Evolutionary conservation across 1,140 invertebrate species (phyloP), one percentile per base, ranked within the genome.

Genomic region (Delia radicum): DNA sequence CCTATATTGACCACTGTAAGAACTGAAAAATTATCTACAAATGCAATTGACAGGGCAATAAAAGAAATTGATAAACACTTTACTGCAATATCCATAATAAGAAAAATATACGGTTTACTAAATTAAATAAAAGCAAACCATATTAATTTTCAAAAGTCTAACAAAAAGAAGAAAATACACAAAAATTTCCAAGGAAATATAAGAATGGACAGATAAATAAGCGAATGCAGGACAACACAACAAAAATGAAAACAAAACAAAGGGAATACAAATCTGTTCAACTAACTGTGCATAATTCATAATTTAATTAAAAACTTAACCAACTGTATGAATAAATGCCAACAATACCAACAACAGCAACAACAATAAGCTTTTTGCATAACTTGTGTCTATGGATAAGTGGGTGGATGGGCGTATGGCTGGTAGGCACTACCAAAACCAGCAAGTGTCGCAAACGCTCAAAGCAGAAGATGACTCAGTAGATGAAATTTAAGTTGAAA

Each of bases 251-350:
- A 73, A 65, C 27, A 72, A 21, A 73, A 65, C 55, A 65, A 73
- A 75, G n/a, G n/a, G n/a, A n/a, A 33, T 73, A 72, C 62, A 75
- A 77, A 79, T 81, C 79, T 80, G 79, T 78, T 80, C 80, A 81
- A 81, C 80, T 81, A 80, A 81, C 78, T 80, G 80, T 81, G 80
- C 80, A 81, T 81, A 81, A 81, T 81, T 81, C 80, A 81, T 81
- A 81, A 81, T 81, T 81, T 81, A 81, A 81, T 81, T 81, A 81
- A 81, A 79, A 81, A 81, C 78, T 77, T 78, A 81, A 77, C 79
- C 78, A 80, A 80, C 78, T 78, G 77, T 80, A 76, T 55, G 75
- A 65, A 69, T 69, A 69, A 69, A 69, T 37, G 31, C n/a, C 65
- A 69, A 29, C 63, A 67, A 18, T n/a, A 13, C n/a, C 63, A 67